Conservation (phyloP, 1,140 invertebrate genomes). For the Streblospio benedicti region DNA sequence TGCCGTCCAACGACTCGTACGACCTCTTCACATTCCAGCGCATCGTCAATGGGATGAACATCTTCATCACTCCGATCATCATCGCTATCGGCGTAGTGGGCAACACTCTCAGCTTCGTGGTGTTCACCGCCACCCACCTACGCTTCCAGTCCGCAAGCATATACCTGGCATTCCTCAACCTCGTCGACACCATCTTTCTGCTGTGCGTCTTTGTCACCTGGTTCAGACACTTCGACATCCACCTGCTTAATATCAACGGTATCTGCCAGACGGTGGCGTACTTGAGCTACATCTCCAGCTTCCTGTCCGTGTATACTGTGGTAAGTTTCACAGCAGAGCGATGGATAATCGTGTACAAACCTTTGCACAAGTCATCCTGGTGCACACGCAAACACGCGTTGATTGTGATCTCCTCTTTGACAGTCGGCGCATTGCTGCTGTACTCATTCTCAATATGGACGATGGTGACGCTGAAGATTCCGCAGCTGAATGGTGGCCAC, state of each 20-base stretch:
- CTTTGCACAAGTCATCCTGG: slow-evolving; percentile 3
- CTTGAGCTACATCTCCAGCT: slow-evolving; percentile 4
- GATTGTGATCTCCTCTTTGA: not conserved
- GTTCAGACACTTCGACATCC: slow-evolving; percentile 4
- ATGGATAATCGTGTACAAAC: slow-evolving; percentile 12
- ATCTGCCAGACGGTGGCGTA: slow-evolving; percentile 11
- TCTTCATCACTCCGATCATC: slow-evolving; percentile 14
- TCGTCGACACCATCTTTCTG: slow-evolving; percentile 14
- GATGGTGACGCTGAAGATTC: slow-evolving; percentile 19
- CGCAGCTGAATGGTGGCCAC: slow-evolving; percentile 27
- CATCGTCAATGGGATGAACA: slow-evolving; percentile 5
- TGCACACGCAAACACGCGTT: slow-evolving; percentile 12
- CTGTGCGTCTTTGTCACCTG: slow-evolving; percentile 21
- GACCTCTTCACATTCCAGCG: no score
- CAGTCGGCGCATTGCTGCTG: slow-evolving; percentile 1
- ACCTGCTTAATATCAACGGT: slow-evolving; percentile 12
- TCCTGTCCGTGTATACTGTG: slow-evolving; percentile 15
- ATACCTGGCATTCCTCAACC: slow-evolving; percentile 11
- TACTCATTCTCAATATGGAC: slow-evolving; percentile 12
- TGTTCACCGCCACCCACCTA: slow-evolving; percentile 9
- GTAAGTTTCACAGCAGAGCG: slow-evolving; percentile 18
- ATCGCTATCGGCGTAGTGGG: slow-evolving; percentile 14
- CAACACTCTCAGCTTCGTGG: slow-evolving; percentile 6
- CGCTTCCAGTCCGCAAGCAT: slow-evolving; percentile 9
- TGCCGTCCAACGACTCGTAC: not conserved